A percentile compares a stretch with the other conserved stretches of the same genome.
Conservation (phyloP, 2,888 invertebrate species). For the Galerucella nymphaeae region DNA sequence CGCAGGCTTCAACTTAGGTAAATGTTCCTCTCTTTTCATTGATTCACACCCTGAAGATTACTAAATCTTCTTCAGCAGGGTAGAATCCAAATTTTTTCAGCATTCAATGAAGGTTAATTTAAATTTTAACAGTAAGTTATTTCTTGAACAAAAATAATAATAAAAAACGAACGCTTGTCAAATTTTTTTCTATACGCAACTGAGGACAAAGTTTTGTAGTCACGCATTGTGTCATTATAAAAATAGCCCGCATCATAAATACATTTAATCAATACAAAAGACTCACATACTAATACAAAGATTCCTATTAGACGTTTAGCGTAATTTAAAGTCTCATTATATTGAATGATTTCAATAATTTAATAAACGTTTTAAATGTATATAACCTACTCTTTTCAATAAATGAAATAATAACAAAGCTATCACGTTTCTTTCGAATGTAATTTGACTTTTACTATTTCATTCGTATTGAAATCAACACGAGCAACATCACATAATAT, state of each 20-base stretch:
- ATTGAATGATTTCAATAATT: slow-evolving; percentile 4
- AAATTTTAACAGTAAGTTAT: too few relatives aligned
- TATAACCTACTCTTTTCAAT: background rate
- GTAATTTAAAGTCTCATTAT: background rate
- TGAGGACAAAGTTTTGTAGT: background rate
- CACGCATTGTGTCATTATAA: background rate
- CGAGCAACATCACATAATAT: background rate
- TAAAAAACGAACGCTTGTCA: too few relatives aligned
- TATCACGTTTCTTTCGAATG: background rate
- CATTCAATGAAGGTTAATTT: too few relatives aligned
- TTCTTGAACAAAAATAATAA: too few relatives aligned
- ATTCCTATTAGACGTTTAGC: background rate
- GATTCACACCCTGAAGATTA: too few relatives aligned
- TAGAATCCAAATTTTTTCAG: too few relatives aligned
- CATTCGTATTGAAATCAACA: slow-evolving; percentile 6
- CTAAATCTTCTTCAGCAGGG: too few relatives aligned
- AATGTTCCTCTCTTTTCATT: too few relatives aligned
- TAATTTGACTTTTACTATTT: background rate
- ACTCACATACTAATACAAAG: background rate
- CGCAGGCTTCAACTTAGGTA: too few relatives aligned
- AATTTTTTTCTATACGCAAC: too few relatives aligned
- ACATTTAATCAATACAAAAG: background rate
- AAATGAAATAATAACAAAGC: background rate
- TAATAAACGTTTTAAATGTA: background rate
- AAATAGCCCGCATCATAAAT: background rate